Evolutionary conservation across 2,888 invertebrate genomes (phyloP).

Genomic region (Drosophila crucigera): DNA sequence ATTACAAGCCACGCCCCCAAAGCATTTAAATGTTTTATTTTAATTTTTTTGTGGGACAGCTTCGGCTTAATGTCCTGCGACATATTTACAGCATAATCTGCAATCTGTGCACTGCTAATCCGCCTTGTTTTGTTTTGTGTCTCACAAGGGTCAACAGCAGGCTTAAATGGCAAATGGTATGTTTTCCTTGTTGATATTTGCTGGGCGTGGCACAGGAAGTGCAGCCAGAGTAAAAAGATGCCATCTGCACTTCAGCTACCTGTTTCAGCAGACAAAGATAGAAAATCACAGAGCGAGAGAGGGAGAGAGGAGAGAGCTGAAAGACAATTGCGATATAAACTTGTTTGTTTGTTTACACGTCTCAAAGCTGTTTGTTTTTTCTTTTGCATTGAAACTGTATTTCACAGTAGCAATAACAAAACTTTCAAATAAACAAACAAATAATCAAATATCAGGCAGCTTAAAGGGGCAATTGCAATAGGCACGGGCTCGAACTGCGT

Average conservation of each 20-base stretch:
- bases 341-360: constrained; percentile 65
- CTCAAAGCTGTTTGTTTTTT: constrained; percentile 38
- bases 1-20: constrained; percentile 72
- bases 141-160: constrained; percentile 45
- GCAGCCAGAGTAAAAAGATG: constrained; percentile 43
- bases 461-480: background rate
- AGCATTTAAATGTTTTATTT: constrained; percentile 45
- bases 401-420: constrained; percentile 56
- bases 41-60: background rate
- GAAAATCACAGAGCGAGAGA: background rate
- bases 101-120: constrained; percentile 59
- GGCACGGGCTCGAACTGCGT: constrained; percentile 41
- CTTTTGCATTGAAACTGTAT: constrained; percentile 18
- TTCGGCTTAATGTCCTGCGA: constrained; percentile 63
- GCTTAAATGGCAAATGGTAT: constrained; percentile 68
- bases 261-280: constrained; percentile 39
- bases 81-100: constrained; percentile 75
- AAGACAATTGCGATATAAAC: constrained; percentile 51
- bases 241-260: constrained; percentile 54
- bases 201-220: constrained; percentile 79
- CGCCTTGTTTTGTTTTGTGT: constrained; percentile 47
- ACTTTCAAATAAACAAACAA: constrained; percentile 46
- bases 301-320: background rate
- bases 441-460: background rate
- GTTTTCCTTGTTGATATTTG: constrained; percentile 39